A percentile compares a stretch with the other conserved stretches of the same genome.
These are phyloP conservation scores for Tragelaphus oryx DNA, from an alignment of 2,797 vertebrate genomes.

Conservation along the genomic window DNA sequence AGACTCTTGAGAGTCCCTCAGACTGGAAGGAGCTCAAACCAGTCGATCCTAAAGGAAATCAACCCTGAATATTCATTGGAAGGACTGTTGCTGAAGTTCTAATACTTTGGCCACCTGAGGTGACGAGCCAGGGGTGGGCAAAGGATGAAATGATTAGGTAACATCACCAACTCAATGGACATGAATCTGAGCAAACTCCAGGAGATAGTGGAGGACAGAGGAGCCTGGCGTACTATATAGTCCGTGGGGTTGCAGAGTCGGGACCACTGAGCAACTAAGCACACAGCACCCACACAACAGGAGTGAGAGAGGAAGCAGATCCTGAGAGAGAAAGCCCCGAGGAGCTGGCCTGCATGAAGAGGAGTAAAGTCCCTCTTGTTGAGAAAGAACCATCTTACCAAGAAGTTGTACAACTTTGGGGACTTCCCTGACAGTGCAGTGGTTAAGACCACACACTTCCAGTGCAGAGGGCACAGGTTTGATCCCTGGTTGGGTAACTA, in stretches of 20 bases:
- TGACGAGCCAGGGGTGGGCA: background rate
- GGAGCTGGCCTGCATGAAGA: background rate
- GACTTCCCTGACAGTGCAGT: background rate
- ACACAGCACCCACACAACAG: background rate
- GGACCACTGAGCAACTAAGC: background rate
- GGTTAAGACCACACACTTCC: background rate
- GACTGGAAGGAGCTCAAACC: background rate
- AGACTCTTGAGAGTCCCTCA: background rate
- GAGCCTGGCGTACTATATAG: background rate
- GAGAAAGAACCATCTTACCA: background rate
- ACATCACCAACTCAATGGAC: background rate
- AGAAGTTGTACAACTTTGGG: background rate
- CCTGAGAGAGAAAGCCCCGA: background rate
- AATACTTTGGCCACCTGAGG: background rate
- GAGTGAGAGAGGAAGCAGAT: background rate
- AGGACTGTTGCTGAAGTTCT: background rate
- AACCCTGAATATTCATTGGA: background rate
- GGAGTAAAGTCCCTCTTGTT: background rate
- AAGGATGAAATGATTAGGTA: background rate
- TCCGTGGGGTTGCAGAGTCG: background rate
- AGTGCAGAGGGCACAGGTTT: background rate
- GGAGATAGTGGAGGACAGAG: background rate
- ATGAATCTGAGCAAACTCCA: background rate
- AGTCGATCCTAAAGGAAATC: background rate
- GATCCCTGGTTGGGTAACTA: background rate